Conservation (phyloP, 2,113 vertebrate genomes). For the Pardalotus punctatus region DNA sequence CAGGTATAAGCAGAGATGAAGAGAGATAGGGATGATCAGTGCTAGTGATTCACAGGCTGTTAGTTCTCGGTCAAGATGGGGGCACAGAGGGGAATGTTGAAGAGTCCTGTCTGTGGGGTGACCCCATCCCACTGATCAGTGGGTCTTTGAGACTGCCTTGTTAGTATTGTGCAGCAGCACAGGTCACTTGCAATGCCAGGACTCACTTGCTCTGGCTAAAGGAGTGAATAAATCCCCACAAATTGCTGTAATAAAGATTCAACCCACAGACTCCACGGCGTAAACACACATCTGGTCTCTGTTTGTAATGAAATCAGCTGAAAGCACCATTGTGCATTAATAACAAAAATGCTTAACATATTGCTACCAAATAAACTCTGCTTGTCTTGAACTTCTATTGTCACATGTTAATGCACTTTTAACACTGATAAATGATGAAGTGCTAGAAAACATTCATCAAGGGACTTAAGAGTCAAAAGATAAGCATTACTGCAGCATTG, state of each 20-base stretch:
- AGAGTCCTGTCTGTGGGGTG: background rate
- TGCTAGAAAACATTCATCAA: constrained; percentile 60
- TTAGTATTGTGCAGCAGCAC: background rate
- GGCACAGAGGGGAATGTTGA: background rate
- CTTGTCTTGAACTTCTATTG: constrained; percentile 55
- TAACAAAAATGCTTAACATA: constrained; percentile 71
- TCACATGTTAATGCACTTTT: constrained; percentile 59
- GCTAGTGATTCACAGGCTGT: background rate
- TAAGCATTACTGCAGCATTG: background rate
- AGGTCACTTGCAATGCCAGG: background rate
- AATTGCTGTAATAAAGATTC: constrained; percentile 71
- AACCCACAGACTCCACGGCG: constrained; percentile 55
- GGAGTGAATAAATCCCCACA: constrained; percentile 54
- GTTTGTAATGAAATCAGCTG: constrained; percentile 73
- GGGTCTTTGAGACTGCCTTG: background rate
- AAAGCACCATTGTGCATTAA: constrained; percentile 70
- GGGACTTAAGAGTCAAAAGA: constrained; percentile 37
- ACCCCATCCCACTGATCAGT: background rate
- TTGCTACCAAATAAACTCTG: constrained; percentile 64
- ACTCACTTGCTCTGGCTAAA: background rate
- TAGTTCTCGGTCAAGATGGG: constrained; percentile 6
- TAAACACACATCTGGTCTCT: constrained; percentile 76
- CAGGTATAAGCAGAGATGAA: background rate
- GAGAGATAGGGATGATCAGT: background rate
- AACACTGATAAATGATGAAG: constrained; percentile 66